Percentiles rank a stretch among this genome's conserved stretches.
phyloP scores from a whole-genome alignment of 2,113 vertebrate species.

The Callopanchax toddi region DNA sequence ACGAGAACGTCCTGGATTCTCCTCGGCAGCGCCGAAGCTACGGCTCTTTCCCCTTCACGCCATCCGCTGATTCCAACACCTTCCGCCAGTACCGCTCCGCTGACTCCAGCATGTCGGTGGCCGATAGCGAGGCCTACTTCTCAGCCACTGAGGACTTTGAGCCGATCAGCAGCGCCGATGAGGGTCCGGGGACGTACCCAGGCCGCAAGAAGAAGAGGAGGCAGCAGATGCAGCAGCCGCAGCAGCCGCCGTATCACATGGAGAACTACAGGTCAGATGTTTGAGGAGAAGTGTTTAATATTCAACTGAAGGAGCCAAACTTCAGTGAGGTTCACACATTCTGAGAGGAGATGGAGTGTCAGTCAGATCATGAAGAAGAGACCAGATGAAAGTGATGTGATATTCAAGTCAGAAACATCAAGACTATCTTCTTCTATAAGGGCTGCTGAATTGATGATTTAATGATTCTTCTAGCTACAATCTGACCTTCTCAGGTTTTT shows the following conservation, averaged over 20 bases:
- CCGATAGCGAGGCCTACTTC: slow-evolving; percentile 98
- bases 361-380: slow-evolving; percentile 26
- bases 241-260: slow-evolving; percentile 83
- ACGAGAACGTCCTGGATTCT: slow-evolving; percentile 94
- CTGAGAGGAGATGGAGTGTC: neutral
- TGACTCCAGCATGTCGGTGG: slow-evolving; percentile 96
- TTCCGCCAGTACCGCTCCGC: slow-evolving; percentile 97
- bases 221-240: slow-evolving; percentile 84
- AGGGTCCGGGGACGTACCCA: slow-evolving; percentile 96
- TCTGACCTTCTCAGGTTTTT: slow-evolving; percentile 23
- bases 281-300: too few species aligned
- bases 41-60: slow-evolving; percentile 95
- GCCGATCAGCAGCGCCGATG: slow-evolving; percentile 92
- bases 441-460: slow-evolving; percentile 33
- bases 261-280: slow-evolving; percentile 72
- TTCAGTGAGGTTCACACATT: slow-evolving; percentile 28
- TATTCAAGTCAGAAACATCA: slow-evolving; percentile 37
- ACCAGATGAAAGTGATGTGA: slow-evolving; percentile 7
- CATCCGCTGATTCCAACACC: slow-evolving; percentile 93
- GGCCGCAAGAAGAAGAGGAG: slow-evolving; percentile 93
- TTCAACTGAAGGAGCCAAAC: too few species aligned
- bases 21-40: slow-evolving; percentile 95
- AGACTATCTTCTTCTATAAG: slow-evolving; percentile 22
- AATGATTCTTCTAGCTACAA: too few species aligned
- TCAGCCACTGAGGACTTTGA: slow-evolving; percentile 97